Percentiles rank a stretch among this genome's conserved stretches.
These are phyloP conservation scores for Otocyon megalotis DNA, from an alignment of 2,113 vertebrate genomes.

Conservation along the genomic window DNA sequence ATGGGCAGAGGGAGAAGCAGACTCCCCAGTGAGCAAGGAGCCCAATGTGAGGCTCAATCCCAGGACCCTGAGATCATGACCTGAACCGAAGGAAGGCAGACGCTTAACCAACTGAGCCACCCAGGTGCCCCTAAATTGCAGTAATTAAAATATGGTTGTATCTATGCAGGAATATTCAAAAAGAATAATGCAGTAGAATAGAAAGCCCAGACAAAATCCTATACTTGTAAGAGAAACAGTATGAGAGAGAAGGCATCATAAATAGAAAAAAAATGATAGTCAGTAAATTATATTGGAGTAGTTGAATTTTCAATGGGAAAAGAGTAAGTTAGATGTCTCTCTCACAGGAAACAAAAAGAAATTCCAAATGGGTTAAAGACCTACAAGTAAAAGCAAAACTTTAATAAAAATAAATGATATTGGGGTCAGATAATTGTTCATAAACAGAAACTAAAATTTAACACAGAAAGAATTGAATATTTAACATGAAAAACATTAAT, in stretches of 20 bases:
- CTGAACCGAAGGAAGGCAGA: too few relatives aligned
- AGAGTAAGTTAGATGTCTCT: neutral
- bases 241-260: neutral
- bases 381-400: constrained; percentile 2
- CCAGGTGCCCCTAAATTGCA: neutral
- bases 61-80: neutral
- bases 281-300: neutral
- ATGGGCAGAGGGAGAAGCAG: neutral
- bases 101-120: neutral
- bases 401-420: neutral
- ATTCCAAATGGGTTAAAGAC: neutral
- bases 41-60: neutral
- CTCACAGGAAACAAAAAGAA: neutral
- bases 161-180: neutral
- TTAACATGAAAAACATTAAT: neutral
- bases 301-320: neutral
- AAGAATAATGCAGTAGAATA: neutral
- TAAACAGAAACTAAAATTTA: neutral
- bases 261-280: neutral
- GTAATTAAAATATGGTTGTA: neutral
- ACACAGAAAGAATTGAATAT: neutral
- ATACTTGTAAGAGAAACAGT: neutral
- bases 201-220: neutral
- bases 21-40: neutral
- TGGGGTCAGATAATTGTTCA: neutral